Evolutionary conservation across 2,113 vertebrate species (phyloP), one percentile per base, ranked within the genome.

Genomic region (Chaetops frenatus): DNA sequence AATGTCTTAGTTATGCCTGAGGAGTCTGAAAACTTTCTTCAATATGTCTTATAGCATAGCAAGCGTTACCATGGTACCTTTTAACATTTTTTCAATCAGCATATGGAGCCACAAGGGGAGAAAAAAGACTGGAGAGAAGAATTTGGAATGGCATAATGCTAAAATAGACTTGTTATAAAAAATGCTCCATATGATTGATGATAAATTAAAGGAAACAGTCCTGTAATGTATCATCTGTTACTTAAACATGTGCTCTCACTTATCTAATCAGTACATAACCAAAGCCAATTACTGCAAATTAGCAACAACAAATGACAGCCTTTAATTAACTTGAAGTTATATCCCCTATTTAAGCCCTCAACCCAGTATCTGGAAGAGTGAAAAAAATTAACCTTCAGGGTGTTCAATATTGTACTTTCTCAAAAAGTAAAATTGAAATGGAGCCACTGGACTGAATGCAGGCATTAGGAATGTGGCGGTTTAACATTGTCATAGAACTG

Each of bases 101-200:
- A 97, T 96, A 97, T 98, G 96, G 95, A 97, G 57, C 70, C 72
- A 84, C 83, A 70, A 93, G 86, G 72, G 79, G 65, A 86, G 88
- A 95, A 90, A 95, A 47, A 57, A 90, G 57, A 95, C 81, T 78
- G 4, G 67, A 92, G 80, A 93, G 73, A 90, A 96, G 65, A 97
- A 95, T 95, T 94, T 97, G 94, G 92, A 97, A 94, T 64, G 65
- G 81, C 92, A 92, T 94, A 91, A 84, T 86, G 60, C 95, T 96
- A 96, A 97, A 97, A 98, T 96, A 97, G 97, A 94, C 77, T 89
- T 79, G n/a, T 93, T 97, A 96, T 90, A 88, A 95, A 97, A 97
- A 96, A 78, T 85, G 45, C 44, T 81, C 72, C 84, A 66, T 93
- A 94, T 93, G 91, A 91, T 80, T 94, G 71, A 91, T 61, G 76